Evolutionary conservation across 1,140 invertebrate species (phyloP).

Genomic region (Aethina tumida): DNA sequence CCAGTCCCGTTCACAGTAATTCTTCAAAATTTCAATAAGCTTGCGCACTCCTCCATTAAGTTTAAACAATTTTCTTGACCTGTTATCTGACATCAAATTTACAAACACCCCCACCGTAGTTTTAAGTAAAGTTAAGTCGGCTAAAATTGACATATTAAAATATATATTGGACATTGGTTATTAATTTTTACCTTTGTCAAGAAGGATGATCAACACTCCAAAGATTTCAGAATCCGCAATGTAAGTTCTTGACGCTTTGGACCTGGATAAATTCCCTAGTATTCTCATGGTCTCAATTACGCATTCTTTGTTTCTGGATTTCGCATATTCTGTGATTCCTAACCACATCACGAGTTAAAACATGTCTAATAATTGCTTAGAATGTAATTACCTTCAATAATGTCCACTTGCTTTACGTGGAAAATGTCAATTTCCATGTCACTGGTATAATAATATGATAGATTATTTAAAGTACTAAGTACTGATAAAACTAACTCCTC

Average conservation of each 20-base stretch:
- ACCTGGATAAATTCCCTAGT: constrained; percentile 55
- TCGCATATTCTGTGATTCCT: constrained; percentile 31
- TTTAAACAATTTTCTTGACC: constrained; percentile 43
- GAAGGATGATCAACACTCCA: constrained; percentile 21
- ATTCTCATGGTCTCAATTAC: constrained; percentile 53
- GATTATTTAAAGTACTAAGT: constrained; percentile 55
- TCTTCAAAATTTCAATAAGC: constrained; percentile 43
- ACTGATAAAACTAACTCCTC: constrained; percentile 54
- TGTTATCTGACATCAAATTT: constrained; percentile 56
- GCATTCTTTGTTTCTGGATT: constrained; percentile 41
- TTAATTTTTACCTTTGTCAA: constrained; percentile 23
- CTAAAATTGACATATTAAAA: constrained; percentile 32
- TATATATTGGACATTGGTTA: constrained; percentile 1
- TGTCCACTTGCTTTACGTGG: constrained; percentile 33
- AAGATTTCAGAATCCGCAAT: constrained; percentile 41
- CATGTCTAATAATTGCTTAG: not conserved
- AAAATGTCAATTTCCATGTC: constrained; percentile 34
- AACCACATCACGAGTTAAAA: constrained; percentile 4
- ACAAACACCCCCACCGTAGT: constrained; percentile 57
- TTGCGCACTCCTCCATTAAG: constrained; percentile 37
- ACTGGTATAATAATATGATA: constrained; percentile 48
- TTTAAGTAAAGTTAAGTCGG: constrained; percentile 46
- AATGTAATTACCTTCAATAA: constrained; percentile 30
- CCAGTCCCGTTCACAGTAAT: constrained; percentile 49
- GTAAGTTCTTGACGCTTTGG: constrained; percentile 46